Evolutionary conservation across 1,140 invertebrate genomes (phyloP).

Genomic region (Rhagoletis zephyria): DNA sequence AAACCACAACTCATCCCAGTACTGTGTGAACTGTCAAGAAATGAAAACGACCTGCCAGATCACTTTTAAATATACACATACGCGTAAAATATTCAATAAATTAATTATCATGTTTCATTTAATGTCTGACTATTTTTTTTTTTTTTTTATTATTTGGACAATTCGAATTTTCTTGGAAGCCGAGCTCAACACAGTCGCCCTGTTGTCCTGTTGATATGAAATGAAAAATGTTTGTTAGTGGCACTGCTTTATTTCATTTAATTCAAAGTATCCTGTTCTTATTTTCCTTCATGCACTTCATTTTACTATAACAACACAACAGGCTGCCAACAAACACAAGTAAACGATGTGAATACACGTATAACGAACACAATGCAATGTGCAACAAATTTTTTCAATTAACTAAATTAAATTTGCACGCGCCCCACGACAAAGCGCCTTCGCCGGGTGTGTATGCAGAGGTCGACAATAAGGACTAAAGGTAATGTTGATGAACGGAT

Average conservation of each 20-base stretch:
- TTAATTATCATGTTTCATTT: neutral
- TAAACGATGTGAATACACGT: neutral
- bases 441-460: neutral
- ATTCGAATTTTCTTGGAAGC: neutral
- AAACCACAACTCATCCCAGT: too few relatives aligned
- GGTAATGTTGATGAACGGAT: neutral
- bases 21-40: too few relatives aligned
- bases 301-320: neutral
- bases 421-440: neutral
- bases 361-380: neutral
- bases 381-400: slow-evolving; percentile 73
- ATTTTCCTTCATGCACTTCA: neutral
- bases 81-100: neutral
- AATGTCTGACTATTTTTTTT: neutral
- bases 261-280: neutral
- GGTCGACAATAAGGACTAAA: slow-evolving; percentile 16
- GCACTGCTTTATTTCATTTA: too few relatives aligned
- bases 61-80: too few relatives aligned
- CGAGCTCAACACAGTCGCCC: neutral
- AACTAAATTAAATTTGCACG: slow-evolving; percentile 72
- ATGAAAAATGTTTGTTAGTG: neutral
- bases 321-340: neutral
- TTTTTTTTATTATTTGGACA: neutral
- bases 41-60: too few relatives aligned
- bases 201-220: neutral